These are phyloP conservation scores for Muschampia plurimacula DNA, from an alignment of 2,888 invertebrate genomes.

Conservation along the genomic window DNA sequence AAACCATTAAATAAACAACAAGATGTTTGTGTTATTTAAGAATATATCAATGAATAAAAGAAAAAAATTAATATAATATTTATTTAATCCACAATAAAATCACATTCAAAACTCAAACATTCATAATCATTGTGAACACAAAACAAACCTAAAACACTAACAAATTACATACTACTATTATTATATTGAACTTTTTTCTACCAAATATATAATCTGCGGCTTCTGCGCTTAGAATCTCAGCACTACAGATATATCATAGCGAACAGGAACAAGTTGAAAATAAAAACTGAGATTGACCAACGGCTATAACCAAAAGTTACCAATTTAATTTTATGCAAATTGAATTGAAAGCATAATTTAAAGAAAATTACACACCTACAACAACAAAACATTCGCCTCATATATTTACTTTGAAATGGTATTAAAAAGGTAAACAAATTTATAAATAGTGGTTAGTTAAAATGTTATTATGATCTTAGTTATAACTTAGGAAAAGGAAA, in stretches of 20 bases:
- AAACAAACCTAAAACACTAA: slow-evolving; percentile 74
- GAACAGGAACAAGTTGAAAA: background rate
- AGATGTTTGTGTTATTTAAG: too few relatives aligned
- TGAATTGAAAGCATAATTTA: too few relatives aligned
- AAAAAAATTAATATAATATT: slow-evolving; percentile 68
- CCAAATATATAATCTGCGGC: slow-evolving; percentile 13
- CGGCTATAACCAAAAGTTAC: too few relatives aligned
- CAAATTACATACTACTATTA: slow-evolving; percentile 56
- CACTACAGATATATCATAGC: background rate
- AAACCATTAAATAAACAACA: background rate
- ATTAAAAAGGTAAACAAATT: too few relatives aligned
- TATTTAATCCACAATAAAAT: slow-evolving; percentile 81
- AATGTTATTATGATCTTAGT: too few relatives aligned
- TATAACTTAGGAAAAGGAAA: background rate
- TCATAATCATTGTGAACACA: slow-evolving; percentile 69
- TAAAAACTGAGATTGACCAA: background rate
- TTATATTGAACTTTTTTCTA: slow-evolving; percentile 39
- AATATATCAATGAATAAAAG: slow-evolving; percentile 50
- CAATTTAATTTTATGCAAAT: too few relatives aligned
- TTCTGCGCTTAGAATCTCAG: background rate
- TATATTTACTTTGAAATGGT: too few relatives aligned
- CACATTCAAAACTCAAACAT: slow-evolving; percentile 82
- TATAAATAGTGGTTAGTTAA: too few relatives aligned
- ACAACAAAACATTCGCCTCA: too few relatives aligned
- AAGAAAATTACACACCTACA: too few relatives aligned